Percentiles rank a stretch among this genome's conserved stretches.
These are phyloP conservation scores for Sebastes taczanowskii DNA, from an alignment of 2,797 vertebrate genomes.

Conservation along the genomic window DNA sequence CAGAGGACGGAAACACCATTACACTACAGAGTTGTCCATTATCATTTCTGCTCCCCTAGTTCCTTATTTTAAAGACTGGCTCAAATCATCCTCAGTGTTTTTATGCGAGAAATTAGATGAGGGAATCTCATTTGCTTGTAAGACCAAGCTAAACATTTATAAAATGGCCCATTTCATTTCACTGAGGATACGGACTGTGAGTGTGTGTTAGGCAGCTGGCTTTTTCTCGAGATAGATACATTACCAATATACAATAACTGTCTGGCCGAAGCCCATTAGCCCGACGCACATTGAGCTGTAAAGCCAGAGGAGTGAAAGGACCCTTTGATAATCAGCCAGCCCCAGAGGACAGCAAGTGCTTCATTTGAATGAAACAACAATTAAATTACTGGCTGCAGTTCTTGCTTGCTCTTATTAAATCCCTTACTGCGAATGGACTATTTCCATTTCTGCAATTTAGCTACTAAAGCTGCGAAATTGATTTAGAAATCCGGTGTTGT, in stretches of 20 bases:
- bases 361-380: constrained; percentile 79
- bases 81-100: constrained; percentile 49
- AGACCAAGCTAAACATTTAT: constrained; percentile 52
- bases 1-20: constrained; percentile 35
- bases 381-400: constrained; percentile 71
- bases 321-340: constrained; percentile 66
- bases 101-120: constrained; percentile 42
- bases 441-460: constrained; percentile 65
- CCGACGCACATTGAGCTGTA: constrained; percentile 41
- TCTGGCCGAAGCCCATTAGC: constrained; percentile 62
- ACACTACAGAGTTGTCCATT: constrained; percentile 25
- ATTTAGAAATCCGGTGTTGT: constrained; percentile 60
- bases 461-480: constrained; percentile 55
- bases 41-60: constrained; percentile 27
- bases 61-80: constrained; percentile 31
- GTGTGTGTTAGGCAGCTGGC: constrained; percentile 18
- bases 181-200: neutral
- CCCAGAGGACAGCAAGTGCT: constrained; percentile 64
- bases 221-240: constrained; percentile 51
- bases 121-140: constrained; percentile 47
- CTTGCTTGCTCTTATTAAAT: constrained; percentile 61
- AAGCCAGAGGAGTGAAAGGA: constrained; percentile 53
- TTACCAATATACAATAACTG: constrained; percentile 59
- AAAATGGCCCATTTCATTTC: constrained; percentile 56
- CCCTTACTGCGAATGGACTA: constrained; percentile 51